These are phyloP conservation scores for Sciurus carolinensis DNA, from an alignment of 2,797 vertebrate genomes.

Conservation along the genomic window DNA sequence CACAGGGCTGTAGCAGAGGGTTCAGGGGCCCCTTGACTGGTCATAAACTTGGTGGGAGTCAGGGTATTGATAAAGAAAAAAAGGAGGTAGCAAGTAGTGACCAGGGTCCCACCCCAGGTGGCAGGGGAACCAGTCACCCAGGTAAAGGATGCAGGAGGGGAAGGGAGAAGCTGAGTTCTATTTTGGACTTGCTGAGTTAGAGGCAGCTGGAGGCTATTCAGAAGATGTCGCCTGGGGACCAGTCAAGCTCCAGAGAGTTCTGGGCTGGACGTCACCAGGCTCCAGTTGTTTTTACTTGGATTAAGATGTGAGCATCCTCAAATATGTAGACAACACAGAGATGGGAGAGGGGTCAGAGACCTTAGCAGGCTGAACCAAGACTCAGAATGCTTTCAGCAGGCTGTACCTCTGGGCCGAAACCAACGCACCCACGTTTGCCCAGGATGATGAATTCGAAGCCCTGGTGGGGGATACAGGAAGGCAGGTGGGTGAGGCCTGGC, in stretches of 20 bases:
- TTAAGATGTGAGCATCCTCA: neutral
- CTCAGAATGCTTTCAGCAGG: neutral
- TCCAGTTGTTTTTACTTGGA: neutral
- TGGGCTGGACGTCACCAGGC: slow-evolving; percentile 12
- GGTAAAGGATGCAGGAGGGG: neutral
- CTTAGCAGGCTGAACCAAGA: too few species aligned
- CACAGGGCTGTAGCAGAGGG: neutral
- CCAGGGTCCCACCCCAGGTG: neutral
- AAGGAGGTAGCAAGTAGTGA: neutral
- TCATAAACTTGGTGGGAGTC: neutral
- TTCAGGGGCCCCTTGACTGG: neutral
- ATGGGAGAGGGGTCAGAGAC: neutral
- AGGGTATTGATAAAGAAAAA: neutral
- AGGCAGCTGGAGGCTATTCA: slow-evolving; percentile 33
- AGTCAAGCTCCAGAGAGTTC: neutral
- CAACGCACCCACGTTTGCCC: neutral
- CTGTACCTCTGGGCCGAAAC: neutral
- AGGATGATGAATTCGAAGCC: neutral
- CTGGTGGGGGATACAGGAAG: too few species aligned
- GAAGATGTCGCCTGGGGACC: neutral
- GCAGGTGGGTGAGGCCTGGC: neutral
- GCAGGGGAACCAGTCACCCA: neutral
- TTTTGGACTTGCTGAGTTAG: slow-evolving; percentile 1
- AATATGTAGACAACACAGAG: neutral
- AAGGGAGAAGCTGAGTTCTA: neutral